phyloP scores from a whole-genome alignment of 2,113 vertebrate genomes.

The Grammomys dolichurus region DNA sequence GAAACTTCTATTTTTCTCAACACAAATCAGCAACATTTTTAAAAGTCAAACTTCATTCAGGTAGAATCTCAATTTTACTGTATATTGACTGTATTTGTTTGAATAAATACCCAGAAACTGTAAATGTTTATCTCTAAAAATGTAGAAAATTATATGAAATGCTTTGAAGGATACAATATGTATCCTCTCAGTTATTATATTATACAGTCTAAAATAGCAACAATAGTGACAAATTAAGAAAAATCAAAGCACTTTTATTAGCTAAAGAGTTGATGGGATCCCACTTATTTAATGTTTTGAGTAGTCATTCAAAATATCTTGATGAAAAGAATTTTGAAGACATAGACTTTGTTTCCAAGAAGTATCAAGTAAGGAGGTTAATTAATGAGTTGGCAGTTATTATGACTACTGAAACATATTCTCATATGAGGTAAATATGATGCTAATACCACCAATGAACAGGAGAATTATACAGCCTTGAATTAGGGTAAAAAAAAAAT shows the following conservation, averaged over 20 bases:
- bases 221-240: neutral
- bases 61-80: neutral
- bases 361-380: neutral
- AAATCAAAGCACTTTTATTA: neutral
- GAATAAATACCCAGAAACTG: neutral
- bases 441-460: neutral
- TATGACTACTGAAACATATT: neutral
- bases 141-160: conserved; percentile 37
- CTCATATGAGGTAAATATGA: no score
- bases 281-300: neutral
- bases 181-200: neutral
- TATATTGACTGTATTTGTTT: neutral
- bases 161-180: neutral
- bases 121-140: neutral
- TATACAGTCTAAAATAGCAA: neutral
- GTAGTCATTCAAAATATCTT: neutral
- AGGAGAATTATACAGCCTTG: neutral
- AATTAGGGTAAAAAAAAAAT: neutral
- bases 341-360: neutral
- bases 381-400: neutral
- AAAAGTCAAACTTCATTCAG: neutral
- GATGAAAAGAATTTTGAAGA: neutral
- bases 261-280: neutral
- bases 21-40: neutral
- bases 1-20: neutral